Base-by-base conservation (phyloP, 1,140 invertebrate species). In the Chrysoperla carnea region DNA sequence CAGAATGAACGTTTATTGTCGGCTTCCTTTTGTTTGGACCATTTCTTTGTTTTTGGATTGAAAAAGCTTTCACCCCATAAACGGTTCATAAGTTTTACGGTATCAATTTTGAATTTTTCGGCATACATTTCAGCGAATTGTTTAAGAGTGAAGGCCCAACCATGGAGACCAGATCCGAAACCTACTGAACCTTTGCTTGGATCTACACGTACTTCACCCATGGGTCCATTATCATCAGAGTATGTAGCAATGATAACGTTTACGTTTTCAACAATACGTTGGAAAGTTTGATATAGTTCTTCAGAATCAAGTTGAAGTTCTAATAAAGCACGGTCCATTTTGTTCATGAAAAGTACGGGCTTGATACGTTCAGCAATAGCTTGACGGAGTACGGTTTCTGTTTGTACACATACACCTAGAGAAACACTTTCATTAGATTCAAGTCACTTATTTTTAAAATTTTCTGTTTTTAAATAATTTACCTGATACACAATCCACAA, bases 191-290 rank as follows among this genome's bases (percentile, higher is more conserved):
- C 96, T 67, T 91, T 91, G 66, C 86, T 87, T 42, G 93, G 93
- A 63, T 96, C 90, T 67, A 76, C 91, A 53, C 87, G 78, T 46
- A 97, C 89, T 72, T 96, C 85, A 63, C 95, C 96, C 95, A 99
- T 99, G 35, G 96, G 95, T 48, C 94, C 94, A 57, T 80, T 74
- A 54, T 97, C 93, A 51, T 96, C 91, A 51, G 81, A 84, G 66
- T 99, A 99, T n/a, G 95, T 99, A 48, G 93, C 91, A 64, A 99
- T 98, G 61, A 99, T 99, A 46, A 99, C 95, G 70, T 99, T 99
- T 29, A 99, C 91, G 60, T 96, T 98, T 70, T 99, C 96, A 53
- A 99, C 92, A 66, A 97, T 98, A 74, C 94, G 84, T 68, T 96
- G 91, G 80, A 99, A 99, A 58, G 92, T 97, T 69, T 99, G 95